A percentile compares a stretch with the other conserved stretches of the same genome.
Conservation (phyloP, 2,888 invertebrate species). For the Octodonta nipae region DNA sequence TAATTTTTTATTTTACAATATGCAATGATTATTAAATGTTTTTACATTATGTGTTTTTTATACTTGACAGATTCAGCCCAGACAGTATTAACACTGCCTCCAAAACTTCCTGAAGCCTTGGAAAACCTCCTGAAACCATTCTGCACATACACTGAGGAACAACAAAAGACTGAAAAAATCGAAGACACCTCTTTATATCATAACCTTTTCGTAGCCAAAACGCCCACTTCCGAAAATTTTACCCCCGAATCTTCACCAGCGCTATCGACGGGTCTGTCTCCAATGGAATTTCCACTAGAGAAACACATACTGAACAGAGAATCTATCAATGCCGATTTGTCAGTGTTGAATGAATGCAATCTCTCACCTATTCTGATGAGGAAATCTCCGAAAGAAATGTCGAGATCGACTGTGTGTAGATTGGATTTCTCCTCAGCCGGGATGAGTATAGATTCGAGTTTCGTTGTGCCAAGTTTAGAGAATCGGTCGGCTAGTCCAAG, state of each 20-base stretch:
- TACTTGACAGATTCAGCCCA: constrained; percentile 45
- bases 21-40: no score
- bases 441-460: constrained; percentile 20
- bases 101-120: constrained; percentile 46
- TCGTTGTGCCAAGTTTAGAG: no score
- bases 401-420: constrained; percentile 39
- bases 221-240: constrained; percentile 7
- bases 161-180: constrained; percentile 16
- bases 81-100: constrained; percentile 51
- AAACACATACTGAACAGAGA: constrained; percentile 2
- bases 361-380: constrained; percentile 23
- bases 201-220: constrained; percentile 28
- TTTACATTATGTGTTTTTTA: no score
- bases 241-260: constrained; percentile 20
- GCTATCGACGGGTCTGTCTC: constrained; percentile 21
- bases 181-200: constrained; percentile 24
- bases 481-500: no score
- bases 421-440: constrained; percentile 23
- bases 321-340: no score
- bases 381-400: constrained; percentile 13
- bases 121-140: constrained; percentile 50
- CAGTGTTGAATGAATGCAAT: constrained; percentile 20
- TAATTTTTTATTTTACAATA: no score
- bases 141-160: constrained; percentile 42
- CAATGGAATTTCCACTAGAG: constrained; percentile 23